Base-by-base conservation (phyloP, 1,140 invertebrate genomes). In the Papilio polytes region DNA sequence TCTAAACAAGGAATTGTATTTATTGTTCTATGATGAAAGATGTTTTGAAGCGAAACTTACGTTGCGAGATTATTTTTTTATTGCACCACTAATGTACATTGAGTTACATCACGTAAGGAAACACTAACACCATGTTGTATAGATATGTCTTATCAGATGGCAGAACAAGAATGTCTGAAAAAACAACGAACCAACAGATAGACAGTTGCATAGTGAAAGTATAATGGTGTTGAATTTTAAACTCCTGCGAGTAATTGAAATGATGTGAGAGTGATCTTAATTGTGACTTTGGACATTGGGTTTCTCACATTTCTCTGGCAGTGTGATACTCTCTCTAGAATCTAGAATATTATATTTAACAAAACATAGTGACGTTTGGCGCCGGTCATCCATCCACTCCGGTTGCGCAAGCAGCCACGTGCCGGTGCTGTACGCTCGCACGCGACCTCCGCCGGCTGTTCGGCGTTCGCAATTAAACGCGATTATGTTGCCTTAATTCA, bases 401-500 rank as follows among this genome's bases (percentile, higher is more conserved):
- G 12, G 63, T 70, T 70, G 63, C 13, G 63, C 15, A 70, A 70
- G 22, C 10, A 15, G 59, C 59, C 20, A 26, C 59, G 20, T 63
- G 20, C 26, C 26, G 63, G 22, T 13, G 26, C 26, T 18, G 1
- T 31, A 18, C 26, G 22, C 26, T 36, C 13, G 63, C 63, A 15
- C 22, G 63, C 26, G 63, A 73, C n/a, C 72, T 73, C 72, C 18
- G 10, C 36, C 18, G 70, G 18, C 18, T 26, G 72, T 73, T 73
- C 72, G 72, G 31, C n/a, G 72, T 18, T 73, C 41, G 72, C 72
- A 44, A 44, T 44, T n/a, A 44, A 44, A 73, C 41, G 72, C 72
- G 72, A 73, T 73, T 73, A 73, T 46, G 70, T 72, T 72, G 72
- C 72, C 41, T 73, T 46, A 73, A 73, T 73, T 73, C 41, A 73